Evolutionary conservation across 2,888 invertebrate genomes (phyloP), one percentile per base, ranked within the genome.

Genomic region (Sinodicranocentrus sp.): DNA sequence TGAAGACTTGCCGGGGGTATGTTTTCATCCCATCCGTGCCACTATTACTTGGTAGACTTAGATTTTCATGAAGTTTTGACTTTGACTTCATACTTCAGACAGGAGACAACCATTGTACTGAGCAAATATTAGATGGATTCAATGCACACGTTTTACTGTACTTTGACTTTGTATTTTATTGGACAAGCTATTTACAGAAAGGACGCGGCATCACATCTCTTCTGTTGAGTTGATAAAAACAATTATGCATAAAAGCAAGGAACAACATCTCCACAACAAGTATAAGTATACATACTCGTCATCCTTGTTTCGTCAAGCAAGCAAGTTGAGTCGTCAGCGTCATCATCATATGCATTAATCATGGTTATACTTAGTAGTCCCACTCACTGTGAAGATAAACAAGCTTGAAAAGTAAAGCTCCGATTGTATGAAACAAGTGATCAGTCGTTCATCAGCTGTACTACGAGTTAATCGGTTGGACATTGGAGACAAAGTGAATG

Each of bases 371-470:
- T 3, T 48, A 48, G 3, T 10, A 6, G 8, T 48, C 3, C 10
- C 13, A 48, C 48, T 13, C 6, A 48, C 48, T 10, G 8, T 15
- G 8, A 48, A 8, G 2, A 8, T 8, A 48, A n/a, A 48, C 3
- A 39, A 39, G 39, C 6, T 39, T 39, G 39, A 25, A 57, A n/a
- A n/a, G n/a, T n/a, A n/a, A n/a, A n/a, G n/a, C n/a, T n/a, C n/a
- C n/a, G n/a, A n/a, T n/a, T n/a, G n/a, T 19, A 6, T 15, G 13
- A 57, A 57, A 25, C 2, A 61, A 61, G 21, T 44, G 61, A 73
- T 73, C 73, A 73, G 73, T 73, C 73, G 73, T 61, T 73, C 28
- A 17, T 73, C 73, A 73, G 73, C 73, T 63, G 73, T 73, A 39
- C 39, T n/a, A n/a, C n/a, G n/a, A n/a, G n/a, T n/a, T n/a, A n/a